Evolutionary conservation across 2,888 invertebrate genomes (phyloP).

Genomic region (Lasioglossum figueresi): DNA sequence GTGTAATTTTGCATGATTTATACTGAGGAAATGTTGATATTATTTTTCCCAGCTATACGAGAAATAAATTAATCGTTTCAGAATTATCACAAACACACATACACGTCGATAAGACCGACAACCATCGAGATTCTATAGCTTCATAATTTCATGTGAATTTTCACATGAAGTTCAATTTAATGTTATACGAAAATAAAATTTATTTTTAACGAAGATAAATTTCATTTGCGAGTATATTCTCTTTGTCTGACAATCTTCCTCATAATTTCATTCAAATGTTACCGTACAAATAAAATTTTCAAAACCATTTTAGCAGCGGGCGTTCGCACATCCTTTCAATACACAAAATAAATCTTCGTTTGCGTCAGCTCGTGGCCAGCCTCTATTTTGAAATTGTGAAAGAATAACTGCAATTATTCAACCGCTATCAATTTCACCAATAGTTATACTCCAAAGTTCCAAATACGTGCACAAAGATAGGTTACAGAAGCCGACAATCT

Average conservation of each 20-base stretch:
- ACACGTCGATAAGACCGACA: not conserved
- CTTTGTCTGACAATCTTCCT: not conserved
- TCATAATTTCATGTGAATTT: not conserved
- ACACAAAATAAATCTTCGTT: not conserved
- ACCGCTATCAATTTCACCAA: not conserved
- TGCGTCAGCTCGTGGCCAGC: not conserved
- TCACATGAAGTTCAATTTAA: not conserved
- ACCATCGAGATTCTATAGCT: not conserved
- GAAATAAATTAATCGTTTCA: not conserved
- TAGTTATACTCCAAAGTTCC: not conserved
- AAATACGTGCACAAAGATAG: not conserved
- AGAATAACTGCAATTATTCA: not conserved
- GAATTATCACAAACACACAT: not conserved
- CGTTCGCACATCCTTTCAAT: not conserved
- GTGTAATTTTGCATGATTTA: not conserved
- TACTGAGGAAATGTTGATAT: not conserved
- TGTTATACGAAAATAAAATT: not conserved
- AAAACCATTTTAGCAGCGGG: not conserved
- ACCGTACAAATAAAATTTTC: not conserved
- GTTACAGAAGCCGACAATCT: not conserved
- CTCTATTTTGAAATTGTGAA: not conserved
- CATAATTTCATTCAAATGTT: not conserved
- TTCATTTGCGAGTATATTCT: not conserved
- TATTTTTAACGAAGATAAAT: not conserved
- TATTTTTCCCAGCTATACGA: not conserved